A percentile compares a stretch with the other conserved stretches of the same genome.
Evolutionary conservation across 2,797 vertebrate species (phyloP).

Genomic region (Crocodylus rhombifer): DNA sequence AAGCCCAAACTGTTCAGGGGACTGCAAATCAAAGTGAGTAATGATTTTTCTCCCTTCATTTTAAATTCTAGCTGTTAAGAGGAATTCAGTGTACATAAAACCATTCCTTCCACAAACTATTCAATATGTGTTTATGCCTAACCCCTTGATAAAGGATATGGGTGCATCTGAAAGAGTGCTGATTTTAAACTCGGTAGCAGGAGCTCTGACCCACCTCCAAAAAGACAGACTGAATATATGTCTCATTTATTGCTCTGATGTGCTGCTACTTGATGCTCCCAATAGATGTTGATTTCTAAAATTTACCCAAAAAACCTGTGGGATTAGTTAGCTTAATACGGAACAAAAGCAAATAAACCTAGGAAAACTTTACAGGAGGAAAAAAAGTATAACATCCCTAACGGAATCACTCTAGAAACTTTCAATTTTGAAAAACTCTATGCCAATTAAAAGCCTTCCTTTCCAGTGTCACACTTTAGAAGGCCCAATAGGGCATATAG

Average conservation of each 20-base stretch:
- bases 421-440: background rate
- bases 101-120: background rate
- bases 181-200: background rate
- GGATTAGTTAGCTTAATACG: background rate
- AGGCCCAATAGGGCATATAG: no score
- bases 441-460: no score
- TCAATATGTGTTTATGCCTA: slow-evolving; percentile 3
- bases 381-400: background rate
- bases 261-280: background rate
- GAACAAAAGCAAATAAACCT: slow-evolving; percentile 6
- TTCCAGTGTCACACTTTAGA: no score
- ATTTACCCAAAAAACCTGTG: background rate
- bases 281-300: background rate
- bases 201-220: background rate
- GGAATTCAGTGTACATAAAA: background rate
- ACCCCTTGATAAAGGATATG: background rate
- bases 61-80: background rate
- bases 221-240: background rate
- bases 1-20: slow-evolving; percentile 99
- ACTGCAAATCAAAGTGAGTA: slow-evolving; percentile 96
- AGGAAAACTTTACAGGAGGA: slow-evolving; percentile 10
- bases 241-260: background rate
- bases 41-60: background rate
- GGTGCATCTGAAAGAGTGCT: background rate
- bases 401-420: background rate